Conservation (phyloP, 2,113 vertebrate genomes). For the Sapayoa aenigma region DNA sequence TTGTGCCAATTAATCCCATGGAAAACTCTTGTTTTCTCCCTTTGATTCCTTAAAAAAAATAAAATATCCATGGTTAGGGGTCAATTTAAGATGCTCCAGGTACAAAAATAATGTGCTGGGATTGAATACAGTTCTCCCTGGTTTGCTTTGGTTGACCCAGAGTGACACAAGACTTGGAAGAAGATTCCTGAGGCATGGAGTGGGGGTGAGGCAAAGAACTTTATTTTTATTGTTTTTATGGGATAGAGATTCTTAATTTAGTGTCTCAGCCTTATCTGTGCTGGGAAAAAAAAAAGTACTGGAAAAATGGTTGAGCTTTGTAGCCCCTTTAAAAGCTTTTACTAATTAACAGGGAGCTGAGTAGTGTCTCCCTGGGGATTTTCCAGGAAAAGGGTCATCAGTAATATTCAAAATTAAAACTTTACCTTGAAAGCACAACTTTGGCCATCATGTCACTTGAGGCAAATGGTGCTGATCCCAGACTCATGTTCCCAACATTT, state of each 20-base stretch:
- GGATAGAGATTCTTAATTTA: neutral
- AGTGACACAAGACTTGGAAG: rapidly evolving
- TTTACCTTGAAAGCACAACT: neutral
- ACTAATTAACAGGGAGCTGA: neutral
- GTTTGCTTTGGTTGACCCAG: neutral
- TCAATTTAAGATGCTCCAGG: rapidly evolving
- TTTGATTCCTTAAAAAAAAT: too few species aligned
- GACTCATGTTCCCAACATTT: rapidly evolving
- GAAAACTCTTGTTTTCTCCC: neutral
- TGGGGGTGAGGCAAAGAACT: neutral
- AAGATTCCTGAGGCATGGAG: neutral
- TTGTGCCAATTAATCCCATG: neutral
- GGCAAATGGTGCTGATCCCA: neutral
- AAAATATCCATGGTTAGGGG: rapidly evolving
- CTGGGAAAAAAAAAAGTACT: neutral
- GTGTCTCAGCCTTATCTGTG: neutral
- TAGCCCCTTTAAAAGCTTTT: neutral
- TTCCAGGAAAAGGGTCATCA: neutral
- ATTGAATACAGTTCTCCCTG: rapidly evolving
- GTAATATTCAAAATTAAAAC: neutral
- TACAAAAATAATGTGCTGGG: neutral
- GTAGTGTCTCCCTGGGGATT: neutral
- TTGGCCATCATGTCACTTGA: neutral
- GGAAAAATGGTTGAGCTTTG: neutral
- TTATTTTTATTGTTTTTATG: neutral